Evolutionary conservation across 35 echinoderm and acorn worm genomes (phyloP).

Genomic region (Strongylocentrotus purpuratus): DNA sequence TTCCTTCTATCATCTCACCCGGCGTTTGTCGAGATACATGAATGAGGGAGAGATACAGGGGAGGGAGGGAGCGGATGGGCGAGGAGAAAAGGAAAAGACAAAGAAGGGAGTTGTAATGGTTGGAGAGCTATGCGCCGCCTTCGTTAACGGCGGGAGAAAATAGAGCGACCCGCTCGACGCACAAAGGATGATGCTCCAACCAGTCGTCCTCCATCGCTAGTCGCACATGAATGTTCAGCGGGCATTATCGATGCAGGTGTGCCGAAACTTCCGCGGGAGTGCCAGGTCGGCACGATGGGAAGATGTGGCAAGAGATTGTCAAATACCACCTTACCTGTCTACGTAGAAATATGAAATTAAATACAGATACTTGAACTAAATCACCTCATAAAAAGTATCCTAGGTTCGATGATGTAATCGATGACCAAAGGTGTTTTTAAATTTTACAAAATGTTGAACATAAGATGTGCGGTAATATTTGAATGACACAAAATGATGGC

Average conservation of each 20-base stretch:
- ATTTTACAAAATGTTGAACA: too few species aligned
- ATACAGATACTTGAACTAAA: too few species aligned
- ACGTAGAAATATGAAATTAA: too few species aligned
- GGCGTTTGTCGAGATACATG: background rate
- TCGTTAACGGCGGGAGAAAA: background rate
- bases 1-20: background rate
- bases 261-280: background rate
- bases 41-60: background rate
- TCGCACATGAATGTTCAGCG: slow-evolving; percentile 1
- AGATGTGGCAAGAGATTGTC: background rate
- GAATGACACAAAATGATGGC: too few species aligned
- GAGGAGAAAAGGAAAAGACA: background rate
- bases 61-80: background rate
- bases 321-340: too few species aligned
- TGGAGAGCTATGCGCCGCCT: background rate
- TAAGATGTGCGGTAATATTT: too few species aligned
- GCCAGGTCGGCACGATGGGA: background rate
- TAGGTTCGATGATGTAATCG: too few species aligned
- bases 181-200: background rate
- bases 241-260: background rate
- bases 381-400: too few species aligned
- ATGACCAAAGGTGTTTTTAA: too few species aligned
- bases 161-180: background rate
- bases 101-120: background rate
- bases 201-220: background rate